Conservation (phyloP, 2,113 vertebrate species). For the Cyanistes caeruleus region DNA sequence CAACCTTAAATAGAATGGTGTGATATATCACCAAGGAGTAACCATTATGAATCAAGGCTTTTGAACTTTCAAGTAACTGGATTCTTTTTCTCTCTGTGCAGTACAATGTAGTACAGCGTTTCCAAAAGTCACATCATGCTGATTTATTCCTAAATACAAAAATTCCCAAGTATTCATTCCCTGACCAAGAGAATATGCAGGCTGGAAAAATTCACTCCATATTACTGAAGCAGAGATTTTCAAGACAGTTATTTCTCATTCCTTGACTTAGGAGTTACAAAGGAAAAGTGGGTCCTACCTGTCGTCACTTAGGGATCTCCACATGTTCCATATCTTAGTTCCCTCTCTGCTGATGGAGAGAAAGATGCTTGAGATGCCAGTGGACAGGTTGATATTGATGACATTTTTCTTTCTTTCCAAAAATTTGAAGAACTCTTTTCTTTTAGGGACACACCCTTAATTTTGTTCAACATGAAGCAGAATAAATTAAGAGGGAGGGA, state of each 20-base stretch:
- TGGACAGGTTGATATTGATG: no score
- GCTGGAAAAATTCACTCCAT: not conserved
- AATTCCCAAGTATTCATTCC: not conserved
- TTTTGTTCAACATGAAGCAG: not conserved
- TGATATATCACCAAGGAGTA: not conserved
- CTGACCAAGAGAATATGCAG: not conserved
- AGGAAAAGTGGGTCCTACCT: not conserved
- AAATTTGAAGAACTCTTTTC: not conserved
- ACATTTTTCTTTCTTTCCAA: not conserved
- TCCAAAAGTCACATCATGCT: not conserved
- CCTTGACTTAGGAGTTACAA: not conserved
- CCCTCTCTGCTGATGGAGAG: not conserved
- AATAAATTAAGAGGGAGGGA: not conserved
- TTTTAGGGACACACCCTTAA: not conserved
- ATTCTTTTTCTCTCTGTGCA: not conserved
- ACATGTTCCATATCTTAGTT: not conserved
- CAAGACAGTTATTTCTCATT: not conserved
- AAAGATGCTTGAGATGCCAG: not conserved
- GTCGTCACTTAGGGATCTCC: not conserved
- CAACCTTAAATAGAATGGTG: accelerated
- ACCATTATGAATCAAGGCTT: not conserved
- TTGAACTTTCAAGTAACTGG: not conserved
- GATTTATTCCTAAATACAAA: not conserved
- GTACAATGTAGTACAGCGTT: not conserved
- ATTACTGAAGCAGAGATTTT: not conserved